Percentiles rank a stretch among this genome's conserved stretches.
These are phyloP conservation scores for Luffia ferchaultella DNA, from an alignment of 2,888 invertebrate species.

Conservation along the genomic window DNA sequence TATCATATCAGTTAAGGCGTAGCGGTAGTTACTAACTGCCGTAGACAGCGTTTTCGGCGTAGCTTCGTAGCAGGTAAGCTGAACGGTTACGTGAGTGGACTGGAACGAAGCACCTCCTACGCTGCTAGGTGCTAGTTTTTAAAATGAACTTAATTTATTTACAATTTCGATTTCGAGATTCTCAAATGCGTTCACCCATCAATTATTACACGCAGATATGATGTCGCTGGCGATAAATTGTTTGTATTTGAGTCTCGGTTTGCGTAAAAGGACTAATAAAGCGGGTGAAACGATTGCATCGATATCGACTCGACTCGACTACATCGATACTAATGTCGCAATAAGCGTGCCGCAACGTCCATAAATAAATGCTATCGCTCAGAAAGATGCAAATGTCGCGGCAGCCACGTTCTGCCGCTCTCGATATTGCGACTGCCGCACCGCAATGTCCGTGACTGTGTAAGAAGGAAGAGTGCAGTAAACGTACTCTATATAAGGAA, in stretches of 20 bases:
- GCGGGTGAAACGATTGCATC: neutral
- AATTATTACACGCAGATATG: too few relatives aligned
- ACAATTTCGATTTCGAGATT: too few relatives aligned
- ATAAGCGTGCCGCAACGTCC: slow-evolving; percentile 25
- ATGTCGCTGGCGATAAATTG: too few relatives aligned
- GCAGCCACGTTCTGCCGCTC: slow-evolving; percentile 34
- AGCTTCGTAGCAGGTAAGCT: neutral
- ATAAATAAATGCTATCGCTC: slow-evolving; percentile 34
- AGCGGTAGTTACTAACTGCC: neutral
- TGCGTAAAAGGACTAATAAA: neutral
- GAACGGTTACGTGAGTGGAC: neutral
- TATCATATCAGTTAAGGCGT: neutral
- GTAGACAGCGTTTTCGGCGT: neutral
- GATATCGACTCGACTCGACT: too few relatives aligned
- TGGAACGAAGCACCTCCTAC: neutral
- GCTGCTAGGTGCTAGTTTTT: neutral
- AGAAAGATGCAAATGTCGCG: slow-evolving; percentile 46
- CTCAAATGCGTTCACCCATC: too few relatives aligned
- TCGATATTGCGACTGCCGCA: slow-evolving; percentile 34
- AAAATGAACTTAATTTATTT: too few relatives aligned
- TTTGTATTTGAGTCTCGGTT: neutral
- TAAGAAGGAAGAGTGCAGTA: too few relatives aligned
- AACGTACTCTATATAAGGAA: too few relatives aligned
- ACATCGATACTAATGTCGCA: neutral
- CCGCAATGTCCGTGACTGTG: slow-evolving; percentile 18